Evolutionary conservation across 2,797 vertebrate species (phyloP).

Genomic region (Thaleichthys pacificus): DNA sequence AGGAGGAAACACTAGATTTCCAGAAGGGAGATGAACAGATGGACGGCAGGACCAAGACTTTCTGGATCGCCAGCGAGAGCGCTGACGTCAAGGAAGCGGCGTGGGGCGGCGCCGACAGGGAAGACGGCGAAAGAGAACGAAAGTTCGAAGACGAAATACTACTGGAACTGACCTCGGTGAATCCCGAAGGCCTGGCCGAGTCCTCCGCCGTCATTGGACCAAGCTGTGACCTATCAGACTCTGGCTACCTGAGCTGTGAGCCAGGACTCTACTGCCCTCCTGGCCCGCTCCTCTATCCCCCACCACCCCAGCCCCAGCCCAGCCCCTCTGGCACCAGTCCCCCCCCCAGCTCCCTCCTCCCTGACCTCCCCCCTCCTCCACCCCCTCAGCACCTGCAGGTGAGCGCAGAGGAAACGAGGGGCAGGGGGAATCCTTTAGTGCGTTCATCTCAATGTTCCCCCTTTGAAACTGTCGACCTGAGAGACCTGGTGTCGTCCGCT

Average conservation of each 20-base stretch:
- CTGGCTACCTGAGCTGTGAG: slow-evolving; percentile 47
- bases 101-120: slow-evolving; percentile 13
- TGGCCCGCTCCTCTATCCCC: slow-evolving; percentile 39
- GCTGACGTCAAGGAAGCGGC: slow-evolving; percentile 42
- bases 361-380: slow-evolving; percentile 42
- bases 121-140: slow-evolving; percentile 29
- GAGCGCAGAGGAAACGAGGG: slow-evolving; percentile 24
- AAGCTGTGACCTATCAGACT: slow-evolving; percentile 57
- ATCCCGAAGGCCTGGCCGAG: slow-evolving; percentile 45
- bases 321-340: slow-evolving; percentile 54
- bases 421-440: not conserved
- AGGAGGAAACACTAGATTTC: slow-evolving; percentile 26
- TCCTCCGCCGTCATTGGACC: slow-evolving; percentile 42
- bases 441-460: not conserved
- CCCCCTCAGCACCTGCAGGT: slow-evolving; percentile 60
- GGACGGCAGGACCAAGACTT: slow-evolving; percentile 47
- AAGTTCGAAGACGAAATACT: slow-evolving; percentile 23
- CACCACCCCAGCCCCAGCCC: slow-evolving; percentile 28
- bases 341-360: slow-evolving; percentile 41
- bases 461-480: not conserved
- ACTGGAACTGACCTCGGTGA: slow-evolving; percentile 8
- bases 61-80: slow-evolving; percentile 50
- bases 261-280: slow-evolving; percentile 44
- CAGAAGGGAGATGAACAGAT: slow-evolving; percentile 44
- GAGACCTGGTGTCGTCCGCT: slow-evolving; percentile 20